A percentile compares a stretch with the other conserved stretches of the same genome.
phyloP scores from a whole-genome alignment of 2,113 vertebrate genomes.

The Tupaia chinensis region DNA sequence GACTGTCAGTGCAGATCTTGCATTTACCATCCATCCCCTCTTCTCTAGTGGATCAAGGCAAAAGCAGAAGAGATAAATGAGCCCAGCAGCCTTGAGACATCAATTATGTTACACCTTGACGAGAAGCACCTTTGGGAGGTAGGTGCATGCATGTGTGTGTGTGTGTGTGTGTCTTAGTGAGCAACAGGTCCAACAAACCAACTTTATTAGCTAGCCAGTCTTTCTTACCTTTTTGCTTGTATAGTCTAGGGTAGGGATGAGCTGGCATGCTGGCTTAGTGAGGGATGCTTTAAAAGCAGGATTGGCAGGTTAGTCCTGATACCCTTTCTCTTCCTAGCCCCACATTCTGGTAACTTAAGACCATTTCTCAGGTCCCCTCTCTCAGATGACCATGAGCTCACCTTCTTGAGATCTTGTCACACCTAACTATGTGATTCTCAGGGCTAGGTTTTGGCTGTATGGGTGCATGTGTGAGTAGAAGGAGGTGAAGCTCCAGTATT shows the following conservation, averaged over 20 bases:
- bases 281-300: conserved; percentile 1
- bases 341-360: not conserved
- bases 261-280: not conserved
- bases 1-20: not conserved
- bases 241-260: not conserved
- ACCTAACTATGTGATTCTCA: not conserved
- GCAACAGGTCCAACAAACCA: not conserved
- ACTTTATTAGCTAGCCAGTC: not conserved
- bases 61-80: conserved; percentile 44
- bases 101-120: not conserved
- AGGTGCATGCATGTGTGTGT: not conserved
- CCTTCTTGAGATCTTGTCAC: not conserved
- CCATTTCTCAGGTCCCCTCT: not conserved
- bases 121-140: not conserved
- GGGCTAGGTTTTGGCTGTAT: not conserved
- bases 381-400: not conserved
- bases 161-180: not conserved
- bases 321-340: not conserved
- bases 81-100: not conserved
- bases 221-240: not conserved
- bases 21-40: not conserved
- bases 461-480: not conserved
- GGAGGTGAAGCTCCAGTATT: not conserved
- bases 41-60: conserved; percentile 47
- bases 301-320: not conserved